Base-by-base conservation (phyloP, 1,140 invertebrate genomes). In the Drosophila gunungcola region DNA sequence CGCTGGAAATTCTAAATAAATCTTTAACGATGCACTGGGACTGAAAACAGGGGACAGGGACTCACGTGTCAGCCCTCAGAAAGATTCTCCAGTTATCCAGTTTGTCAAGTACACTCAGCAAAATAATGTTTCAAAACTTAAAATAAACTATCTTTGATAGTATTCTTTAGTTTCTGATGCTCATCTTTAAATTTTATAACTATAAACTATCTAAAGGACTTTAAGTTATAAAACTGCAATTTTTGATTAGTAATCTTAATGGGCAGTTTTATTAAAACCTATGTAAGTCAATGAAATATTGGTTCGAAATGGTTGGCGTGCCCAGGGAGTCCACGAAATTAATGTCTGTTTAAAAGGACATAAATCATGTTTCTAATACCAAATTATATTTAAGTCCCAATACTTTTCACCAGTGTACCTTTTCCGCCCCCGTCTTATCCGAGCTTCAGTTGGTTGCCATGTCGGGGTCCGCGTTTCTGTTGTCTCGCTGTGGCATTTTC, bases 11-110 rank as follows among this genome's bases (percentile, higher is more conserved):
- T 79, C 69, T 48, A 79, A 88, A 86, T 85, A 86, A 82, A 88
- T 88, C 83, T 81, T 76, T 86, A 86, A 79, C 79, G 84, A 79
- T 82, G 83, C 78, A 82, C 70, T 82, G 64, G 53, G 39, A 57
- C 11, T 32, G n/a, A 36, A 48, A 38, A 21, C 29, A n/a, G 43
- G 43, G 56, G 6, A 48, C 29, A 41, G 41, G 60, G 36, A 27
- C 45, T 75, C 64, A 64, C 69, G 61, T 83, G 78, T 68, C 54
- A 73, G 63, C 39, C 46, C 48, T 29, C 4, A 34, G 36, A 56
- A 36, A 21, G 16, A 56, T 27, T 55, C 27, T 48, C 63, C 6
- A 34, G 41, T 56, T 69, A 29, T 49, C 34, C 49, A 55, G 13
- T 48, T 63, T 25, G 3, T 4, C 16, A 21, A 25, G 1, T 67